phyloP scores from a whole-genome alignment of 2,888 invertebrate species.

The Ceratothoa steindachneri region DNA sequence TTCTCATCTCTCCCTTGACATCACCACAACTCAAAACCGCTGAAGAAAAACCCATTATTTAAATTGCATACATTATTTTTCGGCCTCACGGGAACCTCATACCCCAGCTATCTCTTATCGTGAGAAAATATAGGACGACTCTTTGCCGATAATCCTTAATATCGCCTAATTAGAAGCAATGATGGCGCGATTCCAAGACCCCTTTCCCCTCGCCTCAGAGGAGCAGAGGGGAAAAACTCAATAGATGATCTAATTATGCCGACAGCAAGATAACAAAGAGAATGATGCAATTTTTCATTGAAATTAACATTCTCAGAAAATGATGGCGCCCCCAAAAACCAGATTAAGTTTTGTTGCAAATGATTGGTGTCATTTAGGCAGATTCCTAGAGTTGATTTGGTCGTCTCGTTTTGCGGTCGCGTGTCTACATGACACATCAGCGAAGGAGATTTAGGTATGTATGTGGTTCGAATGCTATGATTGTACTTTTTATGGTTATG shows the following conservation, averaged over 20 bases:
- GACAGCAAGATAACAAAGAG: not conserved
- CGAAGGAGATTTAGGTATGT: no score
- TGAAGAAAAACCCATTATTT: not conserved
- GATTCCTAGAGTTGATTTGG: no score
- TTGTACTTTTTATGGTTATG: no score
- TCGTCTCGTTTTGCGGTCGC: no score
- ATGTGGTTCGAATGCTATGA: no score
- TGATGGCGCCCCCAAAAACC: not conserved
- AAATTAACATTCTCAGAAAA: not conserved
- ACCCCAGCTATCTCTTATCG: not conserved
- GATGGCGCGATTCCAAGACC: not conserved
- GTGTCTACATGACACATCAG: no score
- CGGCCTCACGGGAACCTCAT: not conserved
- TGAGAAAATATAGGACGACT: not conserved
- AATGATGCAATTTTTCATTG: constrained; percentile 10
- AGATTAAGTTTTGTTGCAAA: not conserved
- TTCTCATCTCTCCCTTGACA: no score
- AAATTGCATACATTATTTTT: not conserved
- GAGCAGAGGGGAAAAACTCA: not conserved
- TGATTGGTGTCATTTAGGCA: no score
- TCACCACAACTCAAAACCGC: no score
- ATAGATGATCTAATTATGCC: constrained; percentile 8
- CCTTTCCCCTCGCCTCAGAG: no score
- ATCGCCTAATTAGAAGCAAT: not conserved
- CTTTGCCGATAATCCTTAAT: not conserved